Conservation (phyloP, 30 jellyfish, hydroid and myxozoan genomes). For the Turritopsis rubra region DNA sequence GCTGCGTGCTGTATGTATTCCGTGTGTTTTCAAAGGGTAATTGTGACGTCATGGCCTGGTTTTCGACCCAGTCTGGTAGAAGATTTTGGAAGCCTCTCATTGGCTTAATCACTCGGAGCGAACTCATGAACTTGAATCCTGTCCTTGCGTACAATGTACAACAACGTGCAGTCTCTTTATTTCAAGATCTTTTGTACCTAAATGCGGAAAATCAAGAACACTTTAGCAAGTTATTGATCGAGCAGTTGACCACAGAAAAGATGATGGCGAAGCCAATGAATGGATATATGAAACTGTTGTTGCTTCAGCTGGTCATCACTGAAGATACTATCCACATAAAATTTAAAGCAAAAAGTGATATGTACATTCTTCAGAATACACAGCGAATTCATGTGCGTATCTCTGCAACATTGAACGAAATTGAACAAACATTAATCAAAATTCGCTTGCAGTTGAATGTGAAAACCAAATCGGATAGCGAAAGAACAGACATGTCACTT, state of each 20-base stretch:
- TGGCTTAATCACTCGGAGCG: not conserved
- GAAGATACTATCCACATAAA: constrained; percentile 25
- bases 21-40: not conserved
- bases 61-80: constrained; percentile 18
- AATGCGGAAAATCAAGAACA: constrained; percentile 9
- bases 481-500: not conserved
- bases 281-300: constrained; percentile 31
- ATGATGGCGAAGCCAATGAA: not conserved
- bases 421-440: constrained; percentile 23
- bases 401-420: constrained; percentile 24
- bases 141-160: constrained; percentile 10
- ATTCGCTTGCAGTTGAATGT: not conserved
- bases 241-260: not conserved
- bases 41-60: constrained; percentile 25
- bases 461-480: not conserved
- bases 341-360: constrained; percentile 8
- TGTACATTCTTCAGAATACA: constrained; percentile 30
- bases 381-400: constrained; percentile 29
- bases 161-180: constrained; percentile 17
- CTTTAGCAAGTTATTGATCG: constrained; percentile 18
- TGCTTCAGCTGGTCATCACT: constrained; percentile 20
- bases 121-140: not conserved
- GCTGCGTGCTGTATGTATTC: not conserved
- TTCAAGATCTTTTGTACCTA: constrained; percentile 21
- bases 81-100: constrained; percentile 28